Base-by-base conservation (phyloP, 1,140 invertebrate species). In the Papilio dardanus region DNA sequence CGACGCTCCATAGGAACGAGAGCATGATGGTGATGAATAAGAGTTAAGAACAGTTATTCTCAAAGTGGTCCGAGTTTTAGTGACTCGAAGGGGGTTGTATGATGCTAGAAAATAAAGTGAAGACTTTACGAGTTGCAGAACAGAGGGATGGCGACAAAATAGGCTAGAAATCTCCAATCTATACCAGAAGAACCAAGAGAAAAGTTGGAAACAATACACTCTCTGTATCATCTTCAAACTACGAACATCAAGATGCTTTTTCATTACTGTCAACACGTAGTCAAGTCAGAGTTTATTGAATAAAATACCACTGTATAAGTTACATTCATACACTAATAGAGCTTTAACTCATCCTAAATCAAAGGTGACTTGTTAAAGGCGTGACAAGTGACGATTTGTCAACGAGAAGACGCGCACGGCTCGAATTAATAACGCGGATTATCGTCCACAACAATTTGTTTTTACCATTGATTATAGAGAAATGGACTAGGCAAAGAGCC, bases 301-400 rank as follows among this genome's bases (percentile, higher is more conserved):
- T 54, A 21, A 54, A 12, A 19, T 21, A 54, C 19, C 2, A 7
- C 50, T 54, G 10, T 24, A 54, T 54, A 21, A 54, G 24, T 54
- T 24, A 1, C 8, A 54, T 19, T 24, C 21, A 16, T 54, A 54
- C 50, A 54, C 50, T 24, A 54, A 54, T 54, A 54, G 50, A 54
- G 50, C 10, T 21, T 54, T 54, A 10, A 54, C 19, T 54, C 50
- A 24, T 54, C 50, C 50, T 54, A 54, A 54, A 28, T 54, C 50
- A 54, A 54, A 54, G 7, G 10, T 54, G 50, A 54, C 50, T 54
- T 24, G 50, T 54, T 54, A 21, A 54, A 54, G 33, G 21, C 71
- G 77, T 80, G 79, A 77, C 79, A 80, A 77, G 74, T 37, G 77
- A 78, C 77, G 77, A 81, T 81, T 71, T 74, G 67, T 81, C 77